phyloP scores from a whole-genome alignment of 2,797 vertebrate species.

The Pseudopleuronectes americanus region DNA sequence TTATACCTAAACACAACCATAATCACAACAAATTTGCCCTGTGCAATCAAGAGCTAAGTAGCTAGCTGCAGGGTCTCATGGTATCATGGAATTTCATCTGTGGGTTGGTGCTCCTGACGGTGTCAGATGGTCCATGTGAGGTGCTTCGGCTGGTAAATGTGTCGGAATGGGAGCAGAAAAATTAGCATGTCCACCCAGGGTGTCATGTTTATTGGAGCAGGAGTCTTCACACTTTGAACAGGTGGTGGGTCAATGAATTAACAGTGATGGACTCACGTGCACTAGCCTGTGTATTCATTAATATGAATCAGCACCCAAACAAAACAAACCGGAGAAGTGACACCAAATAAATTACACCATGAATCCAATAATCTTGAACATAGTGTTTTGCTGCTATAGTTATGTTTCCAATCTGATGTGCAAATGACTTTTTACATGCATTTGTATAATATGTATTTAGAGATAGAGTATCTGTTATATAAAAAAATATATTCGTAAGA shows the following conservation, averaged over 20 bases:
- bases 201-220: not conserved
- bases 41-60: no score
- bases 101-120: no score
- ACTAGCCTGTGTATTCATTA: not conserved
- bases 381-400: not conserved
- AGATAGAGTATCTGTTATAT: not conserved
- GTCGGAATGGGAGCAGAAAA: not conserved
- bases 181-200: not conserved
- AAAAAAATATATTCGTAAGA: conserved; percentile 14
- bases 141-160: not conserved
- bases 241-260: not conserved
- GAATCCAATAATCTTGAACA: not conserved
- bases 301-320: not conserved
- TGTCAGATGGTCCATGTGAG: no score
- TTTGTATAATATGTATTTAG: not conserved
- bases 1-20: no score
- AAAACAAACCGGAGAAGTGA: not conserved
- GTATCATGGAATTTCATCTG: no score
- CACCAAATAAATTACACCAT: not conserved
- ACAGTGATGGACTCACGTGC: not conserved
- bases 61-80: no score
- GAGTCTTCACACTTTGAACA: not conserved
- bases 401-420: not conserved
- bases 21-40: no score
- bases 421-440: not conserved